These are phyloP conservation scores for Orthosia incerta DNA, from an alignment of 2,888 invertebrate genomes.

Conservation along the genomic window DNA sequence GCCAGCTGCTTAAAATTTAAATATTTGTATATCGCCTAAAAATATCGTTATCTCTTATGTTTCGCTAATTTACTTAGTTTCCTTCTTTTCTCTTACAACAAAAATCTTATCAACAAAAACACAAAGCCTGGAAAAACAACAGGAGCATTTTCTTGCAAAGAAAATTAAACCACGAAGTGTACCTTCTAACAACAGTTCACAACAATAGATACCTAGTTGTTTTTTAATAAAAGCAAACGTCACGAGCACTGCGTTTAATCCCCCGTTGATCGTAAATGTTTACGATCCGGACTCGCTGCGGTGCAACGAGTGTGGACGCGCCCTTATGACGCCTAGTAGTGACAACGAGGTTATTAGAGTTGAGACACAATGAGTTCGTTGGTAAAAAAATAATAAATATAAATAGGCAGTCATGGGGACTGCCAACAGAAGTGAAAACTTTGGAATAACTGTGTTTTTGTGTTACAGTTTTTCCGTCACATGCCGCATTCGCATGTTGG, in stretches of 20 bases:
- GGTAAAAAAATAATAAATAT: not conserved
- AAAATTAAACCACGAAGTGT: slow-evolving; percentile 41
- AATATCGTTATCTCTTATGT: too few species aligned
- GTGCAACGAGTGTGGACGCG: slow-evolving; percentile 77
- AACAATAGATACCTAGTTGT: slow-evolving; percentile 68
- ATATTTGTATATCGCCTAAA: too few species aligned
- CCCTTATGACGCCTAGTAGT: slow-evolving; percentile 87
- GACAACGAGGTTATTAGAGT: slow-evolving; percentile 75
- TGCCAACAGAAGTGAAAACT: too few species aligned
- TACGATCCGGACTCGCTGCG: slow-evolving; percentile 86
- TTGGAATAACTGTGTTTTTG: too few species aligned
- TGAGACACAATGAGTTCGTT: slow-evolving; percentile 66
- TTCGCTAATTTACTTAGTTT: too few species aligned
- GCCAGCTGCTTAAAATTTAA: too few species aligned
- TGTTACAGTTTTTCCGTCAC: too few species aligned
- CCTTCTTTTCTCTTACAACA: not conserved
- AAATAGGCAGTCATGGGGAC: too few species aligned
- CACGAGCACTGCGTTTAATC: slow-evolving; percentile 82
- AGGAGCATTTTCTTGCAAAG: slow-evolving; percentile 19
- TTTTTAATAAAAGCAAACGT: slow-evolving; percentile 88
- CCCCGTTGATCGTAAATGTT: slow-evolving; percentile 88
- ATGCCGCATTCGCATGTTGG: too few species aligned
- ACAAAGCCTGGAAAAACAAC: not conserved
- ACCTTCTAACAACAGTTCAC: slow-evolving; percentile 54
- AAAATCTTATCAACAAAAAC: not conserved